These are phyloP conservation scores for Amazonetta brasiliensis DNA, from an alignment of 2,797 vertebrate species.

Conservation along the genomic window DNA sequence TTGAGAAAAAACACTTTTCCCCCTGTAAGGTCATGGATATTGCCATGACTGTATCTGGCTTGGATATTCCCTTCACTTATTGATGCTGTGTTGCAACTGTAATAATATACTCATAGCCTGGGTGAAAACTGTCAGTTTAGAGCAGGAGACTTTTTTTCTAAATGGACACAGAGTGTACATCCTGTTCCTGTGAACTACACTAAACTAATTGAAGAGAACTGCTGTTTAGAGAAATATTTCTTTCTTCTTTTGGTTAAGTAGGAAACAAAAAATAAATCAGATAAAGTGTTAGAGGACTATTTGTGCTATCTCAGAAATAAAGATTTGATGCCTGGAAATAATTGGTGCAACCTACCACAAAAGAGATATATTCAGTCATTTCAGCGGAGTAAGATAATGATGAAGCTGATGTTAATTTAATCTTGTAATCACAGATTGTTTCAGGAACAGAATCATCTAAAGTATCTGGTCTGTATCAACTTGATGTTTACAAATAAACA, in stretches of 20 bases:
- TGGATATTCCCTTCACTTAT: not conserved
- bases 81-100: rapidly evolving
- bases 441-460: not conserved
- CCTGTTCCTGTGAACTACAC: not conserved
- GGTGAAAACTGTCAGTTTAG: not conserved
- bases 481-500: constrained; percentile 52
- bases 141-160: not conserved
- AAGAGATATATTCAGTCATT: not conserved
- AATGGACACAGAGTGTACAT: rapidly evolving
- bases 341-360: constrained; percentile 5
- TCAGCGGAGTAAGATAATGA: constrained; percentile 6
- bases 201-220: not conserved
- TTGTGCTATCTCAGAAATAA: not conserved
- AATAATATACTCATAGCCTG: not conserved
- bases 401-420: constrained; percentile 39
- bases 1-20: not conserved
- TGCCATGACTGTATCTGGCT: not conserved
- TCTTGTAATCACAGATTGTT: constrained; percentile 38
- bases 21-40: not conserved
- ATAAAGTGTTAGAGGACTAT: not conserved
- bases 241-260: not conserved
- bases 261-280: no score
- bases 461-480: constrained; percentile 34
- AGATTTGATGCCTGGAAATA: constrained; percentile 14
- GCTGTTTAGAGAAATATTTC: not conserved